Evolutionary conservation across 2,797 vertebrate genomes (phyloP).

Genomic region (Enteromius mattozi): DNA sequence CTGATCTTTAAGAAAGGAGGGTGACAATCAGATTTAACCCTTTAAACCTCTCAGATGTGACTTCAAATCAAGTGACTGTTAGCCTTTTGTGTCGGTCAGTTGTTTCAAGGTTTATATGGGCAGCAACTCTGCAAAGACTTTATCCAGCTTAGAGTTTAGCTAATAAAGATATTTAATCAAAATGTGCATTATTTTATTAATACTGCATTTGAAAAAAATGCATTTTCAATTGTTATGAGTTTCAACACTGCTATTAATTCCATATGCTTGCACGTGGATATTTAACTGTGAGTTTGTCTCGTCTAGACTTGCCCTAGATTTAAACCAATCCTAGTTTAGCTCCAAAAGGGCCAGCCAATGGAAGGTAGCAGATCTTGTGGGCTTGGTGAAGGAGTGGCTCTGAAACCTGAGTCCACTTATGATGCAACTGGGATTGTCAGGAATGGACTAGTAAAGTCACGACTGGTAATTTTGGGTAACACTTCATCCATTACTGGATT

Average conservation of each 20-base stretch:
- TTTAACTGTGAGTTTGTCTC: conserved; percentile 71
- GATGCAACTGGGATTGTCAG: conserved; percentile 63
- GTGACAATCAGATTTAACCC: neutral
- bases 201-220: neutral
- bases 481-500: conserved; percentile 11
- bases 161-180: neutral
- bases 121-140: neutral
- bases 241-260: neutral
- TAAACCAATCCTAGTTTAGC: conserved; percentile 68
- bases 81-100: neutral
- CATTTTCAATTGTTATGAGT: neutral
- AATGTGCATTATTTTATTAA: neutral
- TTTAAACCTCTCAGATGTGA: conserved; percentile 16
- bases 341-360: conserved; percentile 69
- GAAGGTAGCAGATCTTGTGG: conserved; percentile 59
- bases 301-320: conserved; percentile 76
- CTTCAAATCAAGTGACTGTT: conserved; percentile 18
- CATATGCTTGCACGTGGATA: conserved; percentile 11
- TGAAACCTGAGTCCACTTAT: conserved; percentile 58
- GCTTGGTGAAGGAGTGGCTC: conserved; percentile 70
- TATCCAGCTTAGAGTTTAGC: neutral
- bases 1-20: conserved; percentile 22
- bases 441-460: neutral
- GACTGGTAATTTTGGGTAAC: neutral
- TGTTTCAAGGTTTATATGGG: neutral